Evolutionary conservation across 2,888 invertebrate genomes (phyloP).

Genomic region (Pseudanteris insignis): DNA sequence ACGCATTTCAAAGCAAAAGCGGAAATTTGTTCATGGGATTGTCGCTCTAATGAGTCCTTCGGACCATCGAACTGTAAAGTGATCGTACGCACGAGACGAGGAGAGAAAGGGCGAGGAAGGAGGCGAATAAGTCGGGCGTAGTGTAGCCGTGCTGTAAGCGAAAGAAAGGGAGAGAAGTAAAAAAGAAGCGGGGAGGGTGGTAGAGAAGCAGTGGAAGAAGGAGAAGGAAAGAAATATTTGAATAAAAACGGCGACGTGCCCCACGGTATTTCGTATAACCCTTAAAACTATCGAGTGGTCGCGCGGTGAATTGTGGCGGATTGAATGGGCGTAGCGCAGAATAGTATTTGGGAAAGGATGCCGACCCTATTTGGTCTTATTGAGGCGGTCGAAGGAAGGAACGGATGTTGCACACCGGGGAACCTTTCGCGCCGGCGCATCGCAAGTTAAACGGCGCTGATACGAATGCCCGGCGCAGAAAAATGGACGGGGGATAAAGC

Average conservation of each 20-base stretch:
- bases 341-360: conserved; percentile 19
- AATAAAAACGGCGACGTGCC: background rate
- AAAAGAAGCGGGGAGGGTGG: no score
- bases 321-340: conserved; percentile 23
- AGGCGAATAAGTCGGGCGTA: no score
- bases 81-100: background rate
- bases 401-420: conserved; percentile 31
- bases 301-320: conserved; percentile 11
- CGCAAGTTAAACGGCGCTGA: conserved; percentile 24
- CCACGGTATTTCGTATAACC: conserved; percentile 5
- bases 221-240: conserved; percentile 2
- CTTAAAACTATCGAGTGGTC: conserved; percentile 10
- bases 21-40: conserved; percentile 9
- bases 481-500: conserved; percentile 14
- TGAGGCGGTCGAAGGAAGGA: conserved; percentile 20
- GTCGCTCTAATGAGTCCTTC: conserved; percentile 3
- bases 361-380: conserved; percentile 15
- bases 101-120: no score
- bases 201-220: background rate
- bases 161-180: no score
- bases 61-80: conserved; percentile 14
- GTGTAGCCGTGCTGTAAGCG: no score
- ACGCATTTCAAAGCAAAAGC: conserved; percentile 9
- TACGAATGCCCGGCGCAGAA: conserved; percentile 18
- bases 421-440: conserved; percentile 17